Conservation (phyloP, 2,113 vertebrate species). For the Alexandromys fortis region DNA sequence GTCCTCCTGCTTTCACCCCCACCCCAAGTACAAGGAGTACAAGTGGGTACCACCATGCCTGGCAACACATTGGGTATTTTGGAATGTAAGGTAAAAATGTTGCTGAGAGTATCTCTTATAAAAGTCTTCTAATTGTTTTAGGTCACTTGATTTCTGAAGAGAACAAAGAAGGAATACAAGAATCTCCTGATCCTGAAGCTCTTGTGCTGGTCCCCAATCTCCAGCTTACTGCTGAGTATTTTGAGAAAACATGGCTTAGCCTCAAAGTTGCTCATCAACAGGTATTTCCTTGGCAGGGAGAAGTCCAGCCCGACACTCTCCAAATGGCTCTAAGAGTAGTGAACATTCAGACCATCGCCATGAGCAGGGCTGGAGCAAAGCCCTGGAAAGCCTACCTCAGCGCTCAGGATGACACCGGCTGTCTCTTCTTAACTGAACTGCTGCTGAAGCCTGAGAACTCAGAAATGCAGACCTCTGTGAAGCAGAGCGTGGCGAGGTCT, state of each 20-base stretch:
- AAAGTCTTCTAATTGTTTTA: slow-evolving; percentile 66
- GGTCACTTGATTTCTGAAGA: slow-evolving; percentile 81
- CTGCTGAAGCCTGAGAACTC: slow-evolving; percentile 75
- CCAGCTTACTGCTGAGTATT: slow-evolving; percentile 86
- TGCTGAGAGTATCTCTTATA: slow-evolving; percentile 48
- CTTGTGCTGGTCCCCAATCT: slow-evolving; percentile 83
- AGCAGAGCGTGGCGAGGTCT: slow-evolving; percentile 86
- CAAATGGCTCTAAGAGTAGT: slow-evolving; percentile 92
- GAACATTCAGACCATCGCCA: slow-evolving; percentile 94
- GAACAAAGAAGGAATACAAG: slow-evolving; percentile 70
- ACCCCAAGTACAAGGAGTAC: not conserved
- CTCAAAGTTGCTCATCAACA: slow-evolving; percentile 81
- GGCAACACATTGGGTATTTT: not conserved
- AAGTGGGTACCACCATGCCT: not conserved
- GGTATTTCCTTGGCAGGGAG: slow-evolving; percentile 82
- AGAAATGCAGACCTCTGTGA: slow-evolving; percentile 87
- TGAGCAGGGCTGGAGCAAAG: slow-evolving; percentile 87
- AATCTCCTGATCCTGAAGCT: slow-evolving; percentile 70
- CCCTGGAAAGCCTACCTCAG: slow-evolving; percentile 96
- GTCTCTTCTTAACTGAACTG: slow-evolving; percentile 92
- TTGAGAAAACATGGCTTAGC: slow-evolving; percentile 89
- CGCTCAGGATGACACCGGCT: slow-evolving; percentile 87
- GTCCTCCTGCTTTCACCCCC: not conserved
- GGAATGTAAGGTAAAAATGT: not conserved
- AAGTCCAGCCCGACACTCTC: slow-evolving; percentile 86